Conservation (phyloP, 2,888 invertebrate genomes). For the Drosophila neoperkinsi region DNA sequence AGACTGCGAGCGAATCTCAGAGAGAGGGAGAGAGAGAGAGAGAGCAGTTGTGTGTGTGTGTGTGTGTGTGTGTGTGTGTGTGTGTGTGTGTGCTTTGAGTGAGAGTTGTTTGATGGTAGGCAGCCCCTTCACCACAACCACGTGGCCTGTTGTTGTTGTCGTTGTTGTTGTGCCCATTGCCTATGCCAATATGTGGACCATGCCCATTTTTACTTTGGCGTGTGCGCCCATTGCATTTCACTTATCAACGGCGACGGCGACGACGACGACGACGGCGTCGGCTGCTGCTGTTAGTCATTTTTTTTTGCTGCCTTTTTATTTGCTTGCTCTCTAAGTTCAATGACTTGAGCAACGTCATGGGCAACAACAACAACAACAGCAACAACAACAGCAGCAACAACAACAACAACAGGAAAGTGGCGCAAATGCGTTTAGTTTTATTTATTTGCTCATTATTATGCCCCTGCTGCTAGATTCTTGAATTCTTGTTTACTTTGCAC, state of each 20-base stretch:
- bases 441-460: slow-evolving; percentile 79
- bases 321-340: slow-evolving; percentile 79
- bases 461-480: slow-evolving; percentile 64
- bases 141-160: slow-evolving; percentile 39
- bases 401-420: slow-evolving; percentile 67
- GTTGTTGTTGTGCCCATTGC: slow-evolving; percentile 48
- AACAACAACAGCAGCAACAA: slow-evolving; percentile 32
- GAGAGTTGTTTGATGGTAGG: slow-evolving; percentile 62
- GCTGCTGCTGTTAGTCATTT: slow-evolving; percentile 40
- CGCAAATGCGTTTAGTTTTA: slow-evolving; percentile 81
- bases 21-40: background rate
- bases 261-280: slow-evolving; percentile 4
- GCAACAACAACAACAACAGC: slow-evolving; percentile 56
- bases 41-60: slow-evolving; percentile 14
- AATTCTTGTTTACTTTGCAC: slow-evolving; percentile 74
- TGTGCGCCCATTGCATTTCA: slow-evolving; percentile 74
- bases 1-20: slow-evolving; percentile 3
- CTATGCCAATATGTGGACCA: slow-evolving; percentile 56
- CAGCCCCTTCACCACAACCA: slow-evolving; percentile 50
- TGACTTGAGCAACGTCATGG: slow-evolving; percentile 83
- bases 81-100: slow-evolving; percentile 44
- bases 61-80: too few species aligned
- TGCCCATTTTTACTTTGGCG: slow-evolving; percentile 52
- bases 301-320: slow-evolving; percentile 60
- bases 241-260: slow-evolving; percentile 67